Percentiles rank a stretch among this genome's conserved stretches.
Evolutionary conservation across 2,113 vertebrate genomes (phyloP).

Genomic region (Mungos mungo): DNA sequence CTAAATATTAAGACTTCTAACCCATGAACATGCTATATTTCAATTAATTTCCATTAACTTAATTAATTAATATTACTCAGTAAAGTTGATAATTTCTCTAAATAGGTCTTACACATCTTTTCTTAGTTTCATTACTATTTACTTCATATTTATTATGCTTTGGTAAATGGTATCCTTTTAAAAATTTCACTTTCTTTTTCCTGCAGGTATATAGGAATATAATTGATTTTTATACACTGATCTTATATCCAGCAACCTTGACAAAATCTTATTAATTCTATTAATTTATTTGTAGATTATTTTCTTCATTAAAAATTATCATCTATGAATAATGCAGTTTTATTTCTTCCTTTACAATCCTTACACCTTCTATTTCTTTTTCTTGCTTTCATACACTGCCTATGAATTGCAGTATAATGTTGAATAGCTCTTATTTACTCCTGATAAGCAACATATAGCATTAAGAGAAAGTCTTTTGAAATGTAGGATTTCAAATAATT

Average conservation of each 20-base stretch:
- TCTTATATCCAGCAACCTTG: not conserved
- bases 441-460: not conserved
- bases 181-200: not conserved
- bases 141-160: slow-evolving; percentile 10
- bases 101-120: not conserved
- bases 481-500: not conserved
- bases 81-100: not conserved
- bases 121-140: not conserved
- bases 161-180: not conserved
- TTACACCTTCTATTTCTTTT: not conserved
- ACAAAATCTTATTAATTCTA: not conserved
- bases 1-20: not conserved
- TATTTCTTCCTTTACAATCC: not conserved
- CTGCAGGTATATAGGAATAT: not conserved
- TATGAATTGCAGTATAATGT: not conserved
- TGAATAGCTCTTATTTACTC: not conserved
- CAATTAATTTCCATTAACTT: not conserved
- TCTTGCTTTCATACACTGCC: not conserved
- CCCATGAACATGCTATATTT: not conserved
- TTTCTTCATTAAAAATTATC: not conserved
- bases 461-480: not conserved
- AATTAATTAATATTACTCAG: not conserved
- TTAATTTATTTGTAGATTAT: not conserved
- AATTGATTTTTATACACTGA: not conserved
- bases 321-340: not conserved